phyloP scores from a whole-genome alignment of 2,797 vertebrate species.

The Dendrocincla tyrannina region DNA sequence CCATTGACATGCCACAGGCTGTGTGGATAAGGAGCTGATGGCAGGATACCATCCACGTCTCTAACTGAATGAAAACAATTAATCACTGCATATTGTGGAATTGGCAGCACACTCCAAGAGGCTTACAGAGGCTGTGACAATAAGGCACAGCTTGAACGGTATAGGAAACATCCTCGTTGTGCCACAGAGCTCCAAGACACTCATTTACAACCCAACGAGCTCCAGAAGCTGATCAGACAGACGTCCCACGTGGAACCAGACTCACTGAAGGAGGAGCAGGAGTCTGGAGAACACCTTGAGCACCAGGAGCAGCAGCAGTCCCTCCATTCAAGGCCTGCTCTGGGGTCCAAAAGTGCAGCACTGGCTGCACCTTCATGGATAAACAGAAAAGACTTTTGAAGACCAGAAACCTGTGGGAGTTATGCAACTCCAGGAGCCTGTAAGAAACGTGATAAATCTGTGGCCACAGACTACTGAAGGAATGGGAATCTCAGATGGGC shows the following conservation, averaged over 20 bases:
- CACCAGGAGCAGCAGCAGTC: not conserved
- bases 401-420: not conserved
- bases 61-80: not conserved
- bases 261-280: not conserved
- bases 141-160: rapidly evolving
- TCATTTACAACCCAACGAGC: not conserved
- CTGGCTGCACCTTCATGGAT: rapidly evolving
- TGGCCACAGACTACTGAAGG: rapidly evolving
- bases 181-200: not conserved
- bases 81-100: rapidly evolving
- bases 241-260: not conserved
- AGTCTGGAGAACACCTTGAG: not conserved
- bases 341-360: not conserved
- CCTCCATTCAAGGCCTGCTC: not conserved
- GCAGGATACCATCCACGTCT: rapidly evolving
- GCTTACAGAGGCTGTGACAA: not conserved
- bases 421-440: not conserved
- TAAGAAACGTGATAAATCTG: not conserved
- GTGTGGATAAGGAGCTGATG: not conserved
- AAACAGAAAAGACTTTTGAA: not conserved
- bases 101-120: not conserved
- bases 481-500: not conserved
- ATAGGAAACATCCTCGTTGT: not conserved
- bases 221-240: not conserved
- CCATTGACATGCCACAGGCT: rapidly evolving